phyloP scores from a whole-genome alignment of 2,797 vertebrate species.

The Chaunax sp. region DNA sequence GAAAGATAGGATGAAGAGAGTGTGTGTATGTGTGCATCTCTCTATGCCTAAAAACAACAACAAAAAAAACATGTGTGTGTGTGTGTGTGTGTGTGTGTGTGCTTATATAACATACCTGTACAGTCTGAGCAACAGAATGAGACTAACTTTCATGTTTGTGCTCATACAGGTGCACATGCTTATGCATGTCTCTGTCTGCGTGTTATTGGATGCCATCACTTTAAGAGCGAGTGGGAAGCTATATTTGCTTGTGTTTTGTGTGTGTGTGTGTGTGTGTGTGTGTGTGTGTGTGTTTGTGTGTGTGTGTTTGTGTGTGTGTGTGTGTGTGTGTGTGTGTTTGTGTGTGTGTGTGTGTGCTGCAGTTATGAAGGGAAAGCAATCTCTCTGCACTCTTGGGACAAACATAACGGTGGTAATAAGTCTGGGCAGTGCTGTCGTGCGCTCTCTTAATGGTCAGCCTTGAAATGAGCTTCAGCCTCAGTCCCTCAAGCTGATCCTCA shows the following conservation, averaged over 20 bases:
- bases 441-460: slow-evolving; percentile 65
- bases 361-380: slow-evolving; percentile 53
- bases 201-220: slow-evolving; percentile 21
- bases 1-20: slow-evolving; percentile 31
- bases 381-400: slow-evolving; percentile 54
- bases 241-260: slow-evolving; percentile 14
- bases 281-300: slow-evolving; percentile 15
- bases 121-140: slow-evolving; percentile 22
- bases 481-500: slow-evolving; percentile 49
- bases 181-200: slow-evolving; percentile 17
- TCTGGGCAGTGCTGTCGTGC: slow-evolving; percentile 54
- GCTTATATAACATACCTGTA: neutral
- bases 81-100: slow-evolving; percentile 9
- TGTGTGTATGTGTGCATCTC: slow-evolving; percentile 13
- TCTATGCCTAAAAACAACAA: neutral
- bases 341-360: slow-evolving; percentile 17
- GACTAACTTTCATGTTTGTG: slow-evolving; percentile 5
- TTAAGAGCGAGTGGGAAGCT: slow-evolving; percentile 30
- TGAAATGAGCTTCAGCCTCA: slow-evolving; percentile 62
- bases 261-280: slow-evolving; percentile 3
- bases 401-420: slow-evolving; percentile 68
- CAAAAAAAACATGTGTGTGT: slow-evolving; percentile 18
- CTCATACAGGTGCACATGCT: slow-evolving; percentile 22
- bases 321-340: neutral
- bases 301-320: slow-evolving; percentile 8